Evolutionary conservation across 2,797 vertebrate species (phyloP).

Genomic region (Darevskia mixta): DNA sequence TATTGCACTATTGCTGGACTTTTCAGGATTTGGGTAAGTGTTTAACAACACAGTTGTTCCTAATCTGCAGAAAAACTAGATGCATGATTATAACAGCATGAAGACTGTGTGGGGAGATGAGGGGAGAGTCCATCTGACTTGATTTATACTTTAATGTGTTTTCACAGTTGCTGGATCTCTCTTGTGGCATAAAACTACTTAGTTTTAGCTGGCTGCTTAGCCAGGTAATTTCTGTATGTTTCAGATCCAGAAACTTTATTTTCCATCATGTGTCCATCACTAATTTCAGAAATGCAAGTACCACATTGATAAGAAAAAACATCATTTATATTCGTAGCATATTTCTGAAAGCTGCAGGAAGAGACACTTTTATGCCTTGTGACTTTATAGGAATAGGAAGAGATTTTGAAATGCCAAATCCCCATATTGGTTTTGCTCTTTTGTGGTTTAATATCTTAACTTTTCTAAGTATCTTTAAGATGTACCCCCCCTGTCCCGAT

Average conservation of each 20-base stretch:
- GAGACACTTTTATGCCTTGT: constrained; percentile 31
- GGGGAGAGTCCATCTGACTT: not conserved
- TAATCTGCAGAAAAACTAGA: not conserved
- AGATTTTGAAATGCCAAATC: constrained; percentile 46
- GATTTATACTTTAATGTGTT: not conserved
- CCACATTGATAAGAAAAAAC: constrained; percentile 1
- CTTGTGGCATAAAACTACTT: not conserved
- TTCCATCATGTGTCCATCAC: constrained; percentile 12
- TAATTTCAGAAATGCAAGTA: not conserved
- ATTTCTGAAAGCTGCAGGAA: not conserved
- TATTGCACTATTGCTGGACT: too few relatives aligned
- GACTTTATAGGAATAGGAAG: constrained; percentile 44
- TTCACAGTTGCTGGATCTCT: constrained; percentile 1
- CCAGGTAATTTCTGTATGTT: not conserved
- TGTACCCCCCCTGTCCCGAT: not conserved
- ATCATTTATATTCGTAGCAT: not conserved
- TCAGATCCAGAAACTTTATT: constrained; percentile 17
- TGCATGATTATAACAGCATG: not conserved
- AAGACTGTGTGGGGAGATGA: not conserved
- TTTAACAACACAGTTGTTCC: not conserved
- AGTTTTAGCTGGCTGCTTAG: not conserved
- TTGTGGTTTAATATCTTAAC: constrained; percentile 46
- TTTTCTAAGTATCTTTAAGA: constrained; percentile 36
- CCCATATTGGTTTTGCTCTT: constrained; percentile 48
- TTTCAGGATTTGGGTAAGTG: too few relatives aligned